A percentile compares a stretch with the other conserved stretches of the same genome.
These are phyloP conservation scores for Neolamprologus devosi DNA, from an alignment of 2,113 vertebrate genomes.

Conservation along the genomic window DNA sequence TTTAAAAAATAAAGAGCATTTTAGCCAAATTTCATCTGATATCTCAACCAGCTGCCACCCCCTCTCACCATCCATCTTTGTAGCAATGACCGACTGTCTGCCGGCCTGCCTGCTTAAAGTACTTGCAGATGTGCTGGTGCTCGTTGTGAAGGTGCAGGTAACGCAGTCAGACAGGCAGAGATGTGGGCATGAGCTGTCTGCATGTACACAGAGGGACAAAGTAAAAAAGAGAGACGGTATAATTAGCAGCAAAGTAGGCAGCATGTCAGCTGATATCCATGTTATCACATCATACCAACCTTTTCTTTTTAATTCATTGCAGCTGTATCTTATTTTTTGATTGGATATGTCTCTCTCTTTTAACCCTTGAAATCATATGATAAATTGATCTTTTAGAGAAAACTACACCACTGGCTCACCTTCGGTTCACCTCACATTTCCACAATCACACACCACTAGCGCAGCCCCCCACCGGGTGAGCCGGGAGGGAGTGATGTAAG, in stretches of 20 bases:
- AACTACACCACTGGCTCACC: slow-evolving; percentile 41
- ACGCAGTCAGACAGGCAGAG: slow-evolving; percentile 22
- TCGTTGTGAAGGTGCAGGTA: slow-evolving; percentile 15
- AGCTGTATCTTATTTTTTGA: not conserved
- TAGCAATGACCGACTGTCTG: slow-evolving; percentile 56
- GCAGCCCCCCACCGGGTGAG: slow-evolving; percentile 23
- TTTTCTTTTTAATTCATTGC: not conserved
- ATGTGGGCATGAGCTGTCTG: not conserved
- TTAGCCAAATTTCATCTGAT: not conserved
- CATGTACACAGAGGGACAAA: not conserved
- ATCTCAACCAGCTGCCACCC: not conserved
- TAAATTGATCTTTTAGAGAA: slow-evolving; percentile 18
- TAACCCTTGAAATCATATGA: slow-evolving; percentile 2
- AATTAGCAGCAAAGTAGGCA: not conserved
- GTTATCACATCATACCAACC: not conserved
- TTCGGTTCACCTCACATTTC: slow-evolving; percentile 3
- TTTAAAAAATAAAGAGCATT: not conserved
- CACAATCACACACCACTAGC: slow-evolving; percentile 4
- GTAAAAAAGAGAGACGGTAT: not conserved
- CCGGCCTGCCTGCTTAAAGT: slow-evolving; percentile 61
- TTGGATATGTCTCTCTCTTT: not conserved
- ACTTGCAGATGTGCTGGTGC: slow-evolving; percentile 80
- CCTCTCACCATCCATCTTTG: slow-evolving; percentile 45
- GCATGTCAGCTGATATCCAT: not conserved
- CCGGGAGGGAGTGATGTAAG: slow-evolving; percentile 60